Conservation (phyloP, 2,888 invertebrate genomes). For the Dryobota labecula region DNA sequence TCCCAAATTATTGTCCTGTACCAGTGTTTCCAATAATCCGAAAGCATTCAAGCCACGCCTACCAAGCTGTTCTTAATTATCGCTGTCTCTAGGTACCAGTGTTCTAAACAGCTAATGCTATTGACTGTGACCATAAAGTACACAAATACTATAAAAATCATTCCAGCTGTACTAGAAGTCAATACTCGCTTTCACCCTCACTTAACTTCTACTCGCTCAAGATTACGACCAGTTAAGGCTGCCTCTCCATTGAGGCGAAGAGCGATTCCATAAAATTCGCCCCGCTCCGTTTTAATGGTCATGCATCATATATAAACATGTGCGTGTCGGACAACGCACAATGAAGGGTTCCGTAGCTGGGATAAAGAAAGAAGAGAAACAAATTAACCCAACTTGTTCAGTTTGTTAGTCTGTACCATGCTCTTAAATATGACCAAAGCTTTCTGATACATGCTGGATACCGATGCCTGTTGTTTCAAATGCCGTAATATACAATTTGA, state of each 20-base stretch:
- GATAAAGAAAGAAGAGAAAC: too few relatives aligned
- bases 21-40: background rate
- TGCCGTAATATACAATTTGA: background rate
- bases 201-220: conserved; percentile 41
- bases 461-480: background rate
- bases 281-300: background rate
- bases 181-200: conserved; percentile 27
- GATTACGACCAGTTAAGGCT: conserved; percentile 22
- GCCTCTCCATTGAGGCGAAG: background rate
- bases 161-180: conserved; percentile 24
- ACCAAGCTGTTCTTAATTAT: conserved; percentile 1
- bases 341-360: too few relatives aligned
- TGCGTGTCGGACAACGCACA: too few relatives aligned
- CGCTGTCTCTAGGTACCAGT: background rate
- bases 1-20: background rate
- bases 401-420: too few relatives aligned
- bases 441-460: background rate
- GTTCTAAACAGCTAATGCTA: background rate
- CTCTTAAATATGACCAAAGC: background rate
- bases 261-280: conserved; percentile 8
- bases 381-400: too few relatives aligned
- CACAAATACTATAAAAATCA: conserved; percentile 9
- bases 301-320: too few relatives aligned
- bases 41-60: background rate
- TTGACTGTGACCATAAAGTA: conserved; percentile 7